Evolutionary conservation across 2,113 vertebrate species (phyloP), one percentile per base, ranked within the genome.

Genomic region (Dissostichus mawsoni): DNA sequence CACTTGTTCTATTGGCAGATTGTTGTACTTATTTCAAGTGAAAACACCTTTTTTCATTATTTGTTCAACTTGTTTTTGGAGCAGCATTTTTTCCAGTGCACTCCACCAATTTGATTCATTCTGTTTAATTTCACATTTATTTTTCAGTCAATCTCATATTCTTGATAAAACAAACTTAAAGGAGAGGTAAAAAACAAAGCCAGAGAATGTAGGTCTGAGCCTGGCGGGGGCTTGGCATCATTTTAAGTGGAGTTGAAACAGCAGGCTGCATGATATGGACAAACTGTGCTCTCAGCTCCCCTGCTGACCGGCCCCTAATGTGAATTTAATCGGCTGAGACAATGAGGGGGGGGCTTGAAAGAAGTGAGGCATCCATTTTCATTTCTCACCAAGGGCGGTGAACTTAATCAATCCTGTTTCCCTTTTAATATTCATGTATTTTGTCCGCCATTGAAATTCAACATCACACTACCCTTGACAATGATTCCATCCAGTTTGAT

Each of bases 291-390:
- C 33, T 67, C 44, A 50, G 59, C 58, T 74, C 68, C 68, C 57
- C 71, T n/a, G 56, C 74, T 74, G 70, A 76, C 59, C 36, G 18
- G 58, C 70, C 69, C 44, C 14, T 65, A 69, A 73, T 76, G 69
- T 56, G 44, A 50, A 67, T 72, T 78, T 68, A 82, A 74, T 64
- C 36, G 1, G 50, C 64, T 61, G 25, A 78, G n/a, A 74, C 56
- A 59, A 29, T 48, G 52, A 78, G 36, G 23, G 52, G 23, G 52
- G 44, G 17, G 13, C 56, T 52, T 56, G 47, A 48, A 78, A 50
- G 55, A 78, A 47, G 20, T 16, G 9, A 16, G 51, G 65, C 41
- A 45, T 75, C n/a, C 61, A 41, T 55, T 71, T 66, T 52, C 3
- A 20, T 76, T 68, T 75, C 69, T 51, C 13, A 20, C 45, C 14